Base-by-base conservation (phyloP, 2,797 vertebrate species). In the Heterohyrax brucei region DNA sequence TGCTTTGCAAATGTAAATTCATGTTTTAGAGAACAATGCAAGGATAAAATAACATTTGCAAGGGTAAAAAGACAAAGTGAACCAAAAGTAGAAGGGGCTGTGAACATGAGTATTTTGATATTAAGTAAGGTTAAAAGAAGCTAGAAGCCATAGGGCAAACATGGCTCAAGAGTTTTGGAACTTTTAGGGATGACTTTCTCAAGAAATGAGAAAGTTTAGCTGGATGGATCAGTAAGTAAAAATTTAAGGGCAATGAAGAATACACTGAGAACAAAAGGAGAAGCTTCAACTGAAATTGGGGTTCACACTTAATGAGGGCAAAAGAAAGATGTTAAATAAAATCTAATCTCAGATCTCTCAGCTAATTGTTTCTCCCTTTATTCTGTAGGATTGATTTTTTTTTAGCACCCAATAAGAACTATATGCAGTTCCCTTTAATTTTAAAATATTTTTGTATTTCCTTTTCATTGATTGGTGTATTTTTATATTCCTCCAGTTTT, bases 401-500 rank as follows among this genome's bases (percentile, higher is more conserved):
- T 19, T 59, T 28, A 26, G 26, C 19, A 68, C 24, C 5, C 53
- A 56, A 0, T 33, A 56, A 80, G 56, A 96, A 95, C 28, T 80
- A 80, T 6, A 68, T 19, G 5, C 5, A 61, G 28, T 66, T 93
- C 70, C 77, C 24, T 88, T 86, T 7, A 44, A 10, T 64, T 66
- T 33, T 78, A 83, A 50, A 83, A 77, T 77, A 46, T 48, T 77
- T 19, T 22, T 66, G 73, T 33, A 61, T 90, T 87, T 85, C 28
- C 33, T 75, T 66, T 88, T 56, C 16, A 73, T 82, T 87, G 68
- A 70, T 46, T 89, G 84, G 46, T 39, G 93, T 22, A 77, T 56
- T 84, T 94, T 94, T 68, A 33, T 48, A 95, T 53, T 95, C 50
- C 53, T 94, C 28, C 84, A n/a, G 4, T 59, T 87, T 89, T 56